These are phyloP conservation scores for Clamator glandarius DNA, from an alignment of 2,797 vertebrate genomes.

Conservation along the genomic window DNA sequence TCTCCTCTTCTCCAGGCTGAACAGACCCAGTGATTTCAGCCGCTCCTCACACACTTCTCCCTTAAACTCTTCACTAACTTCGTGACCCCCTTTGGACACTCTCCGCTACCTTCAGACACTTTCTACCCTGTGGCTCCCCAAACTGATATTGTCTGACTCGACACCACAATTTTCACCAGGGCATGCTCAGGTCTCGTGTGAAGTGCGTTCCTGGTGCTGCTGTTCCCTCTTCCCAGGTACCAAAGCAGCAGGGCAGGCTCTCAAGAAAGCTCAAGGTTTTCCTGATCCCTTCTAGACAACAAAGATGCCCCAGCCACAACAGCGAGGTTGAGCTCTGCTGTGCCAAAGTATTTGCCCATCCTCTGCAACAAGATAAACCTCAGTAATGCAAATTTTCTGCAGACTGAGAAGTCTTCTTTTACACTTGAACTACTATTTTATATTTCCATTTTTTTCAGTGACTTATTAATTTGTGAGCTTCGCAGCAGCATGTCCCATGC, in stretches of 20 bases:
- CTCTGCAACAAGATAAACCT: background rate
- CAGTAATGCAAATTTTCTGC: background rate
- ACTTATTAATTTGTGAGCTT: background rate
- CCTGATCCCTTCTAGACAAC: background rate
- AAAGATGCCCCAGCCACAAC: rapidly evolving
- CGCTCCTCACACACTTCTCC: too few relatives aligned
- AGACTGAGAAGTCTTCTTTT: background rate
- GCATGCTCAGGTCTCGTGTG: rapidly evolving
- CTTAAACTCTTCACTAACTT: too few relatives aligned
- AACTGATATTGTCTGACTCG: too few relatives aligned
- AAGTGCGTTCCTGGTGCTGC: background rate
- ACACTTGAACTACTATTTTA: background rate
- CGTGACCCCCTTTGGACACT: too few relatives aligned
- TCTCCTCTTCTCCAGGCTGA: too few relatives aligned
- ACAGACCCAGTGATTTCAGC: too few relatives aligned
- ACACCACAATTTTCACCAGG: background rate
- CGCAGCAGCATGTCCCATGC: background rate
- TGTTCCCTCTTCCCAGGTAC: background rate
- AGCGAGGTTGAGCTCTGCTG: background rate
- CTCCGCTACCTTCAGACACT: too few relatives aligned
- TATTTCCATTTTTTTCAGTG: background rate
- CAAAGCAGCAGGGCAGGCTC: background rate
- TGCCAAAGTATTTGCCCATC: background rate
- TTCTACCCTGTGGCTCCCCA: too few relatives aligned
- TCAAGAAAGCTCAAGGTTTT: background rate